Evolutionary conservation across 2,113 vertebrate species (phyloP).

Genomic region (Crotophaga sulcirostris): DNA sequence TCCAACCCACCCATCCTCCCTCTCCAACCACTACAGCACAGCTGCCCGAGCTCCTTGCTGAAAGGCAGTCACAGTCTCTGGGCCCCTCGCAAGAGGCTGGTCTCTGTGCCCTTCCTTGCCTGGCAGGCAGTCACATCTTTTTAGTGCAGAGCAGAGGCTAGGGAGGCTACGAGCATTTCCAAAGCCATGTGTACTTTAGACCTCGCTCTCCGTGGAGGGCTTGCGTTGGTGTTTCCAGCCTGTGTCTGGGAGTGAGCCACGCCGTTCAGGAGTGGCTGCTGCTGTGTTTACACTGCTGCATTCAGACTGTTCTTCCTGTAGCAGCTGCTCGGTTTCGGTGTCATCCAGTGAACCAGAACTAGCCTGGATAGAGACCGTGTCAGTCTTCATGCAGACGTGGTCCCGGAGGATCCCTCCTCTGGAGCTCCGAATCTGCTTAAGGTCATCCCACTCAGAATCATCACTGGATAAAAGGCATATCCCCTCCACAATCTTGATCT

Average conservation of each 20-base stretch:
- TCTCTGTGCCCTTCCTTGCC: conserved; percentile 20
- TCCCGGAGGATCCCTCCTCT: conserved; percentile 89
- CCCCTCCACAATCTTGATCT: conserved; percentile 96
- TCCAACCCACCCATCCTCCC: conserved; percentile 49
- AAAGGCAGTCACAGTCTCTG: conserved; percentile 46
- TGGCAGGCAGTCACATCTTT: conserved; percentile 25
- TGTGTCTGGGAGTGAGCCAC: conserved; percentile 90
- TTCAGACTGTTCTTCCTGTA: conserved; percentile 95
- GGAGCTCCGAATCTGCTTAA: conserved; percentile 92
- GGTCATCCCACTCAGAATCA: conserved; percentile 94
- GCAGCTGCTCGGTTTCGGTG: conserved; percentile 94
- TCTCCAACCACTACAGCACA: conserved; percentile 40
- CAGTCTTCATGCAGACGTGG: conserved; percentile 95
- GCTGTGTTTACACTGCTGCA: conserved; percentile 91
- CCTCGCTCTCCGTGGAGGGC: conserved; percentile 92
- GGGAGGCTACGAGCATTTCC: neutral
- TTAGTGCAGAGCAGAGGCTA: conserved; percentile 40
- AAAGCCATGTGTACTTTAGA: conserved; percentile 73
- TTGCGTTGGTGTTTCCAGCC: conserved; percentile 92
- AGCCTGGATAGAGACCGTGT: conserved; percentile 95
- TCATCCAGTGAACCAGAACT: conserved; percentile 95
- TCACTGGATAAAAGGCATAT: conserved; percentile 93
- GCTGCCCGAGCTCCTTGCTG: conserved; percentile 14
- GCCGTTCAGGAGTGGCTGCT: conserved; percentile 84
- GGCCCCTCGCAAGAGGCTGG: neutral